A percentile compares a stretch with the other conserved stretches of the same genome.
These are phyloP conservation scores for Myripristis murdjan DNA, from an alignment of 2,797 vertebrate species.

Conservation along the genomic window DNA sequence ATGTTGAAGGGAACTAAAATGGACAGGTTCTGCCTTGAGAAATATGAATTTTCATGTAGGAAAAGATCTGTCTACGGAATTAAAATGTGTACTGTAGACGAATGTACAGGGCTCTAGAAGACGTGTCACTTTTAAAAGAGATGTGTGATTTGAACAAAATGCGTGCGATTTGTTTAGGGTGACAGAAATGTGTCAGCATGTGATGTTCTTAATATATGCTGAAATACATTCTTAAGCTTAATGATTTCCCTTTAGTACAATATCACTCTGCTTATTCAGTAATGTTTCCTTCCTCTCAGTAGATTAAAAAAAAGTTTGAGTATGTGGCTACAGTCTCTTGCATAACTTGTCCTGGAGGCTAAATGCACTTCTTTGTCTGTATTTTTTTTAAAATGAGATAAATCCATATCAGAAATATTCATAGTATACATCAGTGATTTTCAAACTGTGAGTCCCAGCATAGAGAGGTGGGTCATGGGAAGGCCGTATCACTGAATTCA, in stretches of 20 bases:
- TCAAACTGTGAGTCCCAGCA: no score
- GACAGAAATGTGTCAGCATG: background rate
- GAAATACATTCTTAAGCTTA: no score
- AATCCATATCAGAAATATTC: background rate
- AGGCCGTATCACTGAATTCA: no score
- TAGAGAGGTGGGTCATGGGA: no score
- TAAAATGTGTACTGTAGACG: background rate
- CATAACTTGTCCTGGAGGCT: no score
- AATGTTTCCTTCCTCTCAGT: no score
- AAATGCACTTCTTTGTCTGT: background rate
- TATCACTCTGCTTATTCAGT: no score
- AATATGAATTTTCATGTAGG: slow-evolving; percentile 44
- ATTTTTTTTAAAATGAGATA: slow-evolving; percentile 6
- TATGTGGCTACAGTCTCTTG: no score
- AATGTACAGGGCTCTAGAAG: slow-evolving; percentile 10
- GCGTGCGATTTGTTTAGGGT: background rate
- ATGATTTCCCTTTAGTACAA: no score
- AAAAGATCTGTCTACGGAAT: slow-evolving; percentile 40
- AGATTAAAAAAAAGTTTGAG: no score
- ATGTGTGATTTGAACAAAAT: background rate
- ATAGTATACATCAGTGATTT: no score
- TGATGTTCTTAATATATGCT: background rate
- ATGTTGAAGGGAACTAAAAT: slow-evolving; percentile 28
- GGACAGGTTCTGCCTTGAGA: slow-evolving; percentile 45
- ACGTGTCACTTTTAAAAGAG: background rate